Percentiles rank a stretch among this genome's conserved stretches.
Conservation (phyloP, 2,113 vertebrate species). For the Grantiella picta region DNA sequence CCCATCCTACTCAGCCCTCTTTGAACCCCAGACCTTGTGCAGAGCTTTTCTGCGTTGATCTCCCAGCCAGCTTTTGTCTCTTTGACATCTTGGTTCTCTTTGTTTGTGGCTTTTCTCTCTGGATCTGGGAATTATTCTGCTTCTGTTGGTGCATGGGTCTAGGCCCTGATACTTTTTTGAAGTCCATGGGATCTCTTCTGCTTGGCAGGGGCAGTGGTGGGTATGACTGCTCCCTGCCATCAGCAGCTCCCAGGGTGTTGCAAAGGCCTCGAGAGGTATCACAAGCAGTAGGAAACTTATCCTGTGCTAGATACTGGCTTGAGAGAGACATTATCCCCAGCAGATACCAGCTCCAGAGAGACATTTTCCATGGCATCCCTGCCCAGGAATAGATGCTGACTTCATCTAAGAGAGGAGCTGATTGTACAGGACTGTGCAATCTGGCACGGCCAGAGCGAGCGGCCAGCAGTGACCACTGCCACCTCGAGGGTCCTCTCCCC, state of each 20-base stretch:
- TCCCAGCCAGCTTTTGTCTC: constrained; percentile 2
- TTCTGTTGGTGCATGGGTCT: neutral
- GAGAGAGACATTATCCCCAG: neutral
- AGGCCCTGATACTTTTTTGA: neutral
- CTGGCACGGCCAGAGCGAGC: rapidly evolving
- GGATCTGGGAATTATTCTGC: neutral
- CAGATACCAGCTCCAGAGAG: neutral
- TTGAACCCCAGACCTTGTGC: neutral
- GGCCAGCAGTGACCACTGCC: neutral
- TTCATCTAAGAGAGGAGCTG: neutral
- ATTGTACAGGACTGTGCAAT: neutral
- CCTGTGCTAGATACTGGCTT: neutral
- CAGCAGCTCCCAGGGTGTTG: neutral
- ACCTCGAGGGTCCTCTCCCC: rapidly evolving
- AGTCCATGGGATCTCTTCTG: neutral
- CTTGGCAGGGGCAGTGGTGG: neutral
- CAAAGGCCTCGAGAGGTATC: neutral
- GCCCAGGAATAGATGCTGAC: constrained; percentile 2
- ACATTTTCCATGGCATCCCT: neutral
- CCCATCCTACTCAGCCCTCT: neutral
- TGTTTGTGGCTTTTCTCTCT: neutral
- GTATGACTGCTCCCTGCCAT: neutral
- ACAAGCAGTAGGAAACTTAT: neutral
- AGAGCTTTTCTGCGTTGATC: neutral
- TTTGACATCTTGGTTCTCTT: neutral